Evolutionary conservation across 2,888 invertebrate genomes (phyloP), one percentile per base, ranked within the genome.

Genomic region (Steinernema carpocapsae): DNA sequence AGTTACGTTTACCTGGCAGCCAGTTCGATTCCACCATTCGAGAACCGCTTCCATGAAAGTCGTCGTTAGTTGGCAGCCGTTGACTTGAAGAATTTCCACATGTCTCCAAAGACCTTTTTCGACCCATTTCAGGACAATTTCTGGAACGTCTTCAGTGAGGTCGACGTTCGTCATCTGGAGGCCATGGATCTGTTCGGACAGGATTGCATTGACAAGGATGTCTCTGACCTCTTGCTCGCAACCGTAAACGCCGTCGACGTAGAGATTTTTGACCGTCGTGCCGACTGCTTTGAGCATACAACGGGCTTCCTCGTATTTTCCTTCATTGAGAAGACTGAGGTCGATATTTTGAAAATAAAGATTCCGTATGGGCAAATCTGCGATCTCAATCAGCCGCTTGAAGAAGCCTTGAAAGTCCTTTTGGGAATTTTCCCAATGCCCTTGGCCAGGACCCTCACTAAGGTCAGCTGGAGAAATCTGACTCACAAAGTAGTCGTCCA

Each of bases 1-100:
- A 19, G 12, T 6, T 6, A 51, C 19, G 51, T 19, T 6, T 10
- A 6, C 51, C 10, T 7, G 14, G 14, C 43, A 43, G 14, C 51
- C 51, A 19, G 6, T 6, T 12, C 12, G 51, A 19, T 51, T 19
- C 51, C 51, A 51, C 51, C 51, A 51, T 6, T 10, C 51, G 14
- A 51, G 51, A 10, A 51, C 51, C 51, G 51, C 51, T 51, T 51
- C 51, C 51, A 51, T 6, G 51, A 51, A 51, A 19, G 51, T 51
- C 51, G 51, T n/a, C 14, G 56, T 56, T 22, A 24, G 26, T 12
- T 10, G 12, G 51, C 51, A 51, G 19, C 51, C 51, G 51, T 19
- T 22, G n/a, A 56, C 26, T 56, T 26, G 19, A 17, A 56, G 26
- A 4, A 56, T 56, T 7, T 56, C 56, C 6, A 56, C 22, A 17